Conservation (phyloP, 2,888 invertebrate genomes). For the Orthosia cruda region DNA sequence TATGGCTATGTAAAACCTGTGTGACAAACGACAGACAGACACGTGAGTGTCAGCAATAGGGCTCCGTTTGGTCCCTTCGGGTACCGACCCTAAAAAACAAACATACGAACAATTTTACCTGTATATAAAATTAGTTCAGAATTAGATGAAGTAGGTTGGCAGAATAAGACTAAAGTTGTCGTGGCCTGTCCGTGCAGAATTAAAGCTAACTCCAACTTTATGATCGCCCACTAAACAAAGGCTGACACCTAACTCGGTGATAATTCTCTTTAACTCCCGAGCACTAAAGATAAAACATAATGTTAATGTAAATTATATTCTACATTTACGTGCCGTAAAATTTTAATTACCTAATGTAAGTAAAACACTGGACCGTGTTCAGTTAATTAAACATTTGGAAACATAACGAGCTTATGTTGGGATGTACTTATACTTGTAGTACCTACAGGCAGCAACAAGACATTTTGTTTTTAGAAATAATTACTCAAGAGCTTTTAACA, state of each 20-base stretch:
- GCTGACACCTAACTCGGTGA: background rate
- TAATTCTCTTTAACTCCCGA: constrained; percentile 15
- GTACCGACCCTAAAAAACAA: too few relatives aligned
- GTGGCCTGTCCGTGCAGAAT: background rate
- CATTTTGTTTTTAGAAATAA: background rate
- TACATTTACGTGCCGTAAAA: constrained; percentile 23
- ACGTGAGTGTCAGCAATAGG: too few relatives aligned
- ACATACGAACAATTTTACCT: too few relatives aligned
- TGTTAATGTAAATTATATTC: constrained; percentile 24
- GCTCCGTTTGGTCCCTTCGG: too few relatives aligned
- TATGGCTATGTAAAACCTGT: background rate
- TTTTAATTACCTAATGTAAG: constrained; percentile 38
- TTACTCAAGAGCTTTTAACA: background rate
- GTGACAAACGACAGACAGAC: too few relatives aligned
- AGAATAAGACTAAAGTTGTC: background rate
- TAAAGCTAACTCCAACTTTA: background rate
- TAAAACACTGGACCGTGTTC: constrained; percentile 37
- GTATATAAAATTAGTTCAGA: too few relatives aligned
- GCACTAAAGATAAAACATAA: constrained; percentile 30
- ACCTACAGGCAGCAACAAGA: background rate
- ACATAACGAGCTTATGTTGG: constrained; percentile 23
- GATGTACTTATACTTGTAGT: background rate
- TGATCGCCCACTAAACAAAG: background rate
- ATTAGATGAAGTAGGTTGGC: too few relatives aligned
- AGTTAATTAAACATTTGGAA: constrained; percentile 48